These are phyloP conservation scores for Emydura subglobosa DNA, from an alignment of 2,113 vertebrate genomes.

Conservation along the genomic window DNA sequence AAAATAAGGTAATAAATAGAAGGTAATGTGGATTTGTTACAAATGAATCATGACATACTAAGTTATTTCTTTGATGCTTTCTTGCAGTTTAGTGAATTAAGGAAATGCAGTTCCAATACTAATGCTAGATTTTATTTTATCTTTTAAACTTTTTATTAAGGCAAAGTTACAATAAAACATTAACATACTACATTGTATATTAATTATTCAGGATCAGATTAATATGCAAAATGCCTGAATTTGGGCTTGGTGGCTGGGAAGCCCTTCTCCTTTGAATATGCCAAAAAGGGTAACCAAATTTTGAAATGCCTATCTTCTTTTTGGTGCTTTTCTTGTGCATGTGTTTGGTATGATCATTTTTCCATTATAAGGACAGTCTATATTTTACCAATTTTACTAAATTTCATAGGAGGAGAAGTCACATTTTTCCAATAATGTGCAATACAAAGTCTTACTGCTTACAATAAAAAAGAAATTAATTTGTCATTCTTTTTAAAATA, in stretches of 20 bases:
- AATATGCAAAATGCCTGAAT: not conserved
- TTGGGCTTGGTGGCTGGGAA: not conserved
- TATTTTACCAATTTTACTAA: not conserved
- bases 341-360: not conserved
- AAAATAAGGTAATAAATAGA: slow-evolving; percentile 4
- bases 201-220: not conserved
- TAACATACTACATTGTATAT: not conserved
- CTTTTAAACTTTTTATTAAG: not conserved
- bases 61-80: slow-evolving; percentile 17
- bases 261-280: not conserved
- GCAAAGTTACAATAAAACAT: not conserved
- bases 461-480: not conserved
- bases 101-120: not conserved
- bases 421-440: not conserved
- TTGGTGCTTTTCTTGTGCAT: not conserved
- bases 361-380: not conserved
- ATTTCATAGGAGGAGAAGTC: not conserved
- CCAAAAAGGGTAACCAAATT: not conserved
- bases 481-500: not conserved
- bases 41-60: not conserved
- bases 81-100: not conserved
- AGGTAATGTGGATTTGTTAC: not conserved
- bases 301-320: not conserved
- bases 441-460: not conserved
- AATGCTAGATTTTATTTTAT: accelerated